Conservation (phyloP, 1,140 invertebrate species). For the Colletes latitarsis region DNA sequence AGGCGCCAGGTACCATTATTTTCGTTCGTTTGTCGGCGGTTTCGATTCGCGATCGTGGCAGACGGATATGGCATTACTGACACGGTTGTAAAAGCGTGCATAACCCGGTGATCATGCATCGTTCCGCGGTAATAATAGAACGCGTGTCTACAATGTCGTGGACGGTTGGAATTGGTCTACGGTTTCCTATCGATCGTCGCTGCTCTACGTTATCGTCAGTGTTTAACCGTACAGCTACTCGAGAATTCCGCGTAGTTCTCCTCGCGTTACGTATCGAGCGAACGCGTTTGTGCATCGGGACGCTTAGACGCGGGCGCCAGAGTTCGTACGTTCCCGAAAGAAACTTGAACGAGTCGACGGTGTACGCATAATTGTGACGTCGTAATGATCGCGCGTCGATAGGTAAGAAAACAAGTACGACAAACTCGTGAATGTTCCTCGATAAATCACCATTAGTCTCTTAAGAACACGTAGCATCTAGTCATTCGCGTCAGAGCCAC, state of each 20-base stretch:
- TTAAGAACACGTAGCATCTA: conserved; percentile 18
- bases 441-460: conserved; percentile 45
- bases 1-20: neutral
- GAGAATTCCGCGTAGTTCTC: too few species aligned
- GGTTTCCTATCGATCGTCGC: neutral
- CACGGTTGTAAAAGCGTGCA: neutral
- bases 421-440: conserved; percentile 21
- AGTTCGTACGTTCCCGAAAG: too few species aligned
- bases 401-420: conserved; percentile 10
- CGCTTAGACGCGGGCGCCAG: too few species aligned
- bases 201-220: neutral
- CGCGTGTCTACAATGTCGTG: neutral
- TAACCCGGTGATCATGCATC: neutral
- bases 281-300: too few species aligned
- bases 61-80: neutral
- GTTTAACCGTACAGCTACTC: neutral
- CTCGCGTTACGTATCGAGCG: too few species aligned
- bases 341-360: too few species aligned
- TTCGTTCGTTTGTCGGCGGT: neutral
- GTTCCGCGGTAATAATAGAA: neutral
- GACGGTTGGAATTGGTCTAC: neutral
- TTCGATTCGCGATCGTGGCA: neutral
- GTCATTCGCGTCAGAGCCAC: neutral
- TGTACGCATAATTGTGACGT: conserved; percentile 33
- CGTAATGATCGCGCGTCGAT: neutral